Evolutionary conservation across 2,888 invertebrate genomes (phyloP).

Genomic region (Therioaphis trifolii): DNA sequence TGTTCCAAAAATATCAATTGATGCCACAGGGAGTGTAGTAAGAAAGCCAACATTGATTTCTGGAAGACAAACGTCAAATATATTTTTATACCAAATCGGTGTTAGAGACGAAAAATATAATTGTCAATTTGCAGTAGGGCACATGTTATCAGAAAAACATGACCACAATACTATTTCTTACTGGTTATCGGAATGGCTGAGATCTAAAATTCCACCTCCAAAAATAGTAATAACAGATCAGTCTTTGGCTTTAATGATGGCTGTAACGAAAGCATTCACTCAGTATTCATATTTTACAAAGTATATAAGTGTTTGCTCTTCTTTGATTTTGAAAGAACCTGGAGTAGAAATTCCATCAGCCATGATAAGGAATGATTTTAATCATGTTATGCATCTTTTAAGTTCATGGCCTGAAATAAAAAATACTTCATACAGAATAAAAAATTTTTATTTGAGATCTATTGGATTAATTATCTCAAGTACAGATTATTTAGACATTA

Average conservation of each 20-base stretch:
- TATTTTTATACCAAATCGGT: conserved; percentile 40
- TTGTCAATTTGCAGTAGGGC: conserved; percentile 1
- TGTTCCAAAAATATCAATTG: conserved; percentile 3
- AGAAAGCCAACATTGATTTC: conserved; percentile 4
- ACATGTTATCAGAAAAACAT: conserved; percentile 56
- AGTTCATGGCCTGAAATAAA: no score
- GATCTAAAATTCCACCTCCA: not conserved
- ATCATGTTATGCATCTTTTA: no score
- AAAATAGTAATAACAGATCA: conserved; percentile 29
- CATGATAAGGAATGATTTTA: conserved; percentile 6
- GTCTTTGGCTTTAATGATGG: conserved; percentile 26
- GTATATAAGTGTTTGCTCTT: conserved; percentile 17
- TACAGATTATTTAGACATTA: no score
- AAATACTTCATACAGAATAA: no score
- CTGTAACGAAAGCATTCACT: conserved; percentile 8
- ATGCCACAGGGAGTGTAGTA: conserved; percentile 26
- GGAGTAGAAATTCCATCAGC: not conserved
- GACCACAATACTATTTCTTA: conserved; percentile 6
- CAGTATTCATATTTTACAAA: conserved; percentile 21
- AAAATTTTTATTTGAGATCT: no score
- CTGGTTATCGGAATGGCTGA: conserved; percentile 34
- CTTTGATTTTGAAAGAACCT: not conserved
- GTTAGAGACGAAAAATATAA: not conserved
- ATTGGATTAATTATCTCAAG: no score
- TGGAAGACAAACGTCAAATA: no score